Evolutionary conservation across 2,888 invertebrate genomes (phyloP).

Genomic region (Platycheirus rosarum): DNA sequence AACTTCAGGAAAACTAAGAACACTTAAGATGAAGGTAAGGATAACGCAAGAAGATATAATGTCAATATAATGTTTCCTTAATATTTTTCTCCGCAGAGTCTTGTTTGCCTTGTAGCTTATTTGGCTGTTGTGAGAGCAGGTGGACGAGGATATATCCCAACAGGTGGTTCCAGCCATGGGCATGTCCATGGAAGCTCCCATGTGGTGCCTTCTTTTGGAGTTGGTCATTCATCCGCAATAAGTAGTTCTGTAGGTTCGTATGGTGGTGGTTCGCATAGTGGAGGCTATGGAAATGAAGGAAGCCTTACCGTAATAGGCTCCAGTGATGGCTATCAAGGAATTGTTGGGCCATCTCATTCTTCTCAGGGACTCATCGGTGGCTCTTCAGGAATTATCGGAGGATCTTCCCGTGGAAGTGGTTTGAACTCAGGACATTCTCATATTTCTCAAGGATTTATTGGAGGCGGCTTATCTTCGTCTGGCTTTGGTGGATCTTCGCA

Average conservation of each 20-base stretch:
- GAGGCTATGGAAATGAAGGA: neutral
- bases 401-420: neutral
- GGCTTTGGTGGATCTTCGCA: neutral
- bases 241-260: neutral
- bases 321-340: too few relatives aligned
- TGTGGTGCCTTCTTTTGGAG: neutral
- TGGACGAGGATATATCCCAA: conserved; percentile 59
- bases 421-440: neutral
- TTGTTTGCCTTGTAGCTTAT: conserved; percentile 69
- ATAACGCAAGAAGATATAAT: neutral
- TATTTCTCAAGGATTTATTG: neutral
- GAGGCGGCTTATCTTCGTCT: too few relatives aligned
- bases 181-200: neutral
- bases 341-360: neutral
- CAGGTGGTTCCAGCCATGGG: conserved; percentile 8
- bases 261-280: neutral
- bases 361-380: too few relatives aligned
- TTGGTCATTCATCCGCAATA: neutral
- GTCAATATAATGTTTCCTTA: neutral
- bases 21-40: conserved; percentile 53
- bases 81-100: conserved; percentile 46
- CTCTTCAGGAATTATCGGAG: too few relatives aligned
- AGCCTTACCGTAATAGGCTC: too few relatives aligned
- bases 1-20: neutral
- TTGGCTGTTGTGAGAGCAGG: conserved; percentile 65